Evolutionary conservation across 2,888 invertebrate species (phyloP).

Genomic region (Meteorus cinctellus): DNA sequence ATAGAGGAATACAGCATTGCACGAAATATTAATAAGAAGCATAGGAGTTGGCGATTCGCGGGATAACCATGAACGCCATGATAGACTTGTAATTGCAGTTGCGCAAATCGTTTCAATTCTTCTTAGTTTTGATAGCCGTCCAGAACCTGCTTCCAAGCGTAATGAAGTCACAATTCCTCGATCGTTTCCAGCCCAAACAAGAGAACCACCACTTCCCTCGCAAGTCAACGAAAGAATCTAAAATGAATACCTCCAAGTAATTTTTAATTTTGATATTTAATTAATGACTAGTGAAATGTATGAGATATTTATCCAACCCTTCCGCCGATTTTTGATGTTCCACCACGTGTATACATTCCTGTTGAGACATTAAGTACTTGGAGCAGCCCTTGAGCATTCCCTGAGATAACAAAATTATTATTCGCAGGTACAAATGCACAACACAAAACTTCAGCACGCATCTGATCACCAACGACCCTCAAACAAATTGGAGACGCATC

Average conservation of each 20-base stretch:
- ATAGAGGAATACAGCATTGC: conserved; percentile 84
- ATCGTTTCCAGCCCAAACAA: conserved; percentile 89
- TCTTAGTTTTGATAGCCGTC: conserved; percentile 80
- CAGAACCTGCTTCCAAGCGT: conserved; percentile 80
- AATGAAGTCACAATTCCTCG: conserved; percentile 83
- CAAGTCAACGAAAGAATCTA: conserved; percentile 81
- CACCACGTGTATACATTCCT: conserved; percentile 83
- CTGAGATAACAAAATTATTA: conserved; percentile 89
- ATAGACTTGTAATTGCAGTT: conserved; percentile 82
- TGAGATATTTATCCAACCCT: conserved; percentile 65
- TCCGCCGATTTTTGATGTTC: conserved; percentile 75
- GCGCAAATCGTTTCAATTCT: conserved; percentile 77
- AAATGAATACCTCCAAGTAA: conserved; percentile 35
- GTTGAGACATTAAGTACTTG: conserved; percentile 89
- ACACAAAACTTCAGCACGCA: conserved; percentile 79
- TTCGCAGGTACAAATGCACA: conserved; percentile 89
- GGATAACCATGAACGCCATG: conserved; percentile 88
- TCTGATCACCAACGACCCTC: conserved; percentile 79
- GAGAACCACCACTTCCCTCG: conserved; percentile 79
- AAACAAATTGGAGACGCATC: conserved; percentile 75
- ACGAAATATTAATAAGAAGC: conserved; percentile 84
- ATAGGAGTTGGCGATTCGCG: conserved; percentile 83
- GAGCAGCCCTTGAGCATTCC: conserved; percentile 83
- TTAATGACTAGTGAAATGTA: no score
- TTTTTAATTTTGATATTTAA: conserved; percentile 7